Base-by-base conservation (phyloP, 2,888 invertebrate species). In the Ceratothoa steindachneri region DNA sequence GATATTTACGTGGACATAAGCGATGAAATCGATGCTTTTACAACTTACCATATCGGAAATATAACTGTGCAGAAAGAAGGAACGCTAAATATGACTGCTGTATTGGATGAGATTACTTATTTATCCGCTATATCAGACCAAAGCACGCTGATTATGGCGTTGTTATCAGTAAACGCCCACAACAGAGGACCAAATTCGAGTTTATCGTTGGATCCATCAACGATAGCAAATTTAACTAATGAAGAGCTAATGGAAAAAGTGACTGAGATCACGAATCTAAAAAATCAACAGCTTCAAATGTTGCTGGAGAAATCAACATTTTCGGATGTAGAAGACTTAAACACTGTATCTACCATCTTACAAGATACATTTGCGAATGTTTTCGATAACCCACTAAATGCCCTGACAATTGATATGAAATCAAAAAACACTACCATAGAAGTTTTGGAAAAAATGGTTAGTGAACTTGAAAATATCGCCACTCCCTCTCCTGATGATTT, bases 331-430 rank as follows among this genome's bases (percentile, higher is more conserved):
- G 19, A 30, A 7, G 67, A 71, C n/a, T 24, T 74, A 12, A 60
- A 55, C 28, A 60, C 60, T 4, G 74, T 70, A 27, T 67, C 31
- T n/a, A 31, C 51, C 15, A 55, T 74, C 22, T 22, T 74, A 22
- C 51, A 66, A 28, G 55, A 67, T 9, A 24, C 67, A 12, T 30
- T 67, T n/a, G 60, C 55, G 29, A 71, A 71, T 9, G 29, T 74
- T 27, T 31, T 71, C 1, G 27, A 51, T 3, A 27, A 52, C 15
- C 55, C 71, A 2, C 12, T 52, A 19, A 74, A 73, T 5, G 71
- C 73, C 15, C 69, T 53, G 24, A 73, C 71, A n/a, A 30, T 74
- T 29, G 74, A 77, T 52, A 30, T 72, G 28, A 52, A 60, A 12
- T 60, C 60, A 5, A 60, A 74, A 53, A 72, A 66, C 4, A 69